These are phyloP conservation scores for Propithecus perrieri DNA, from an alignment of 2,797 vertebrate genomes.

Conservation along the genomic window DNA sequence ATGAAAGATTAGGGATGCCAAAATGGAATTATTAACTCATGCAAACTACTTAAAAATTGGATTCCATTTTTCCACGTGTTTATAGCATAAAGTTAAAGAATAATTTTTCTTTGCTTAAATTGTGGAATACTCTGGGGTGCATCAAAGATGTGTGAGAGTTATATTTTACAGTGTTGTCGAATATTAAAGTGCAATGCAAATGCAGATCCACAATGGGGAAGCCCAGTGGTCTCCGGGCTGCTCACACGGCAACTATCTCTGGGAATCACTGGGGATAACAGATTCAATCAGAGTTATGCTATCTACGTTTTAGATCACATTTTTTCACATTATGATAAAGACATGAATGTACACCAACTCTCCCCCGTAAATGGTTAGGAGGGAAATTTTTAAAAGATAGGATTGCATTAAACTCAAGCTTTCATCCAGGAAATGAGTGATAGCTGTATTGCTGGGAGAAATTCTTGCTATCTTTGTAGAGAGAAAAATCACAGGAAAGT, in stretches of 20 bases:
- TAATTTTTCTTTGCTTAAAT: background rate
- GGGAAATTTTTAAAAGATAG: background rate
- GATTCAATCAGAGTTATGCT: background rate
- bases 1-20: background rate
- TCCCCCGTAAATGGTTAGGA: background rate
- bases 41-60: background rate
- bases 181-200: background rate
- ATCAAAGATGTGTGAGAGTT: background rate
- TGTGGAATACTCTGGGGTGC: background rate
- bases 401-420: background rate
- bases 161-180: too few species aligned
- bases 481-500: background rate
- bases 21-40: background rate
- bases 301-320: too few species aligned
- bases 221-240: rapidly evolving
- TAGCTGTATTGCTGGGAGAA: background rate
- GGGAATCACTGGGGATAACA: background rate
- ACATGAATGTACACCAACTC: background rate
- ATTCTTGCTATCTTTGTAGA: background rate
- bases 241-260: background rate
- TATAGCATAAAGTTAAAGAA: background rate
- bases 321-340: background rate
- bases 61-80: background rate
- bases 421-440: background rate
- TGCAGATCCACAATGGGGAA: rapidly evolving